Conservation (phyloP, 2,797 vertebrate species). For the Gila robusta region DNA sequence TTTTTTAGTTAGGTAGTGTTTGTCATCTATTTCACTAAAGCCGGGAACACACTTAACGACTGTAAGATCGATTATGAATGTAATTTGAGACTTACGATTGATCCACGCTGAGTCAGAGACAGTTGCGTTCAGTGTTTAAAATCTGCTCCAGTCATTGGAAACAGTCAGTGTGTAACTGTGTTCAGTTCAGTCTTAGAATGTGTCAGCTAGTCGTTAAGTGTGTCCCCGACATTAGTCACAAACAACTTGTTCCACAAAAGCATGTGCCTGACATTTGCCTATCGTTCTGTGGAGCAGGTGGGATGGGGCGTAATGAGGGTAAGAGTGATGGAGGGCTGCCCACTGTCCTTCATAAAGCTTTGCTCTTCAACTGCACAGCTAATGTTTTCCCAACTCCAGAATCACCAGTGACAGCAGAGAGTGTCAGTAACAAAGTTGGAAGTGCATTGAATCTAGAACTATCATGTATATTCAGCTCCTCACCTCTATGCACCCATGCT, state of each 20-base stretch:
- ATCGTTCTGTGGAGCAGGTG: not conserved
- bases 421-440: not conserved
- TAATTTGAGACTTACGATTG: no score
- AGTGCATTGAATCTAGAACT: not conserved
- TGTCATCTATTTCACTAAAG: not conserved
- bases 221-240: not conserved
- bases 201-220: no score
- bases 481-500: conserved; percentile 6
- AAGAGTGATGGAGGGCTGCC: conserved; percentile 16
- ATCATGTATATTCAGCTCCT: not conserved
- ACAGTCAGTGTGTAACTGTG: no score
- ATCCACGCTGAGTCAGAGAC: no score
- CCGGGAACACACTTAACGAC: no score
- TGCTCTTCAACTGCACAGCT: not conserved
- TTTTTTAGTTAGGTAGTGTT: not conserved
- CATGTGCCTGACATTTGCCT: not conserved
- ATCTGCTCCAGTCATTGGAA: no score
- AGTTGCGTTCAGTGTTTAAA: no score
- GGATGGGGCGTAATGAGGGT: not conserved
- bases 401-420: not conserved
- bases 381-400: not conserved
- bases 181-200: no score
- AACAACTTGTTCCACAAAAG: not conserved
- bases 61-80: no score
- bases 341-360: not conserved